Evolutionary conservation across 1,140 invertebrate species (phyloP).

Genomic region (Drosophila subobscura): DNA sequence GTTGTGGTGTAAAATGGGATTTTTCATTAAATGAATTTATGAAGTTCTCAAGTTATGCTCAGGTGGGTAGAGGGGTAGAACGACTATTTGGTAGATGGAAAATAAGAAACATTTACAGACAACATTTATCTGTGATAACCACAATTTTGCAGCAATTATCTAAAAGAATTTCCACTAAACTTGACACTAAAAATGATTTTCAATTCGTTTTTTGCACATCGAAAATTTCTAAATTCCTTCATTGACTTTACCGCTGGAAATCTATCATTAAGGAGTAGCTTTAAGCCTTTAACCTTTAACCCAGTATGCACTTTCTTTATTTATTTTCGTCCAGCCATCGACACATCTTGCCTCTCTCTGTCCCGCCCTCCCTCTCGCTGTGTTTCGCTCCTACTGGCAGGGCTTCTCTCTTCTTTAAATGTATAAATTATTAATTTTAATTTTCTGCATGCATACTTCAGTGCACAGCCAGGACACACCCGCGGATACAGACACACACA

Average conservation of each 20-base stretch:
- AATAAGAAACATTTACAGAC: too few relatives aligned
- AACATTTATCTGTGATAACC: too few relatives aligned
- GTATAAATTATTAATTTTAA: slow-evolving; percentile 84
- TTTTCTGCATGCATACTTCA: slow-evolving; percentile 83
- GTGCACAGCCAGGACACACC: slow-evolving; percentile 58
- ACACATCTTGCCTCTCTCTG: slow-evolving; percentile 8
- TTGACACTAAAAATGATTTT: too few relatives aligned
- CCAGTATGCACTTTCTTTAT: slow-evolving; percentile 16
- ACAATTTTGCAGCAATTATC: too few relatives aligned
- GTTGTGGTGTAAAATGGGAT: slow-evolving; percentile 38
- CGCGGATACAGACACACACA: slow-evolving; percentile 21
- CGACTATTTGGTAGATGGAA: too few relatives aligned
- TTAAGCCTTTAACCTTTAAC: too few relatives aligned
- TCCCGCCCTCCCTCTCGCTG: slow-evolving; percentile 8
- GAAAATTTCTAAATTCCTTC: neutral
- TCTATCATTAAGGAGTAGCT: neutral
- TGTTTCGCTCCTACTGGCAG: slow-evolving; percentile 3
- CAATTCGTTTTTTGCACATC: too few relatives aligned
- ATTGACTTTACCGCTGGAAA: too few relatives aligned
- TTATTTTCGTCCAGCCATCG: slow-evolving; percentile 19
- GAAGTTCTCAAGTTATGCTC: neutral
- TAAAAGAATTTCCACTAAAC: too few relatives aligned
- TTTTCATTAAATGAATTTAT: slow-evolving; percentile 74
- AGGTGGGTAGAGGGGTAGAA: too few relatives aligned
- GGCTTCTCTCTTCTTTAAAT: slow-evolving; percentile 52